phyloP scores from a whole-genome alignment of 2,113 vertebrate genomes.

The Willisornis vidua region DNA sequence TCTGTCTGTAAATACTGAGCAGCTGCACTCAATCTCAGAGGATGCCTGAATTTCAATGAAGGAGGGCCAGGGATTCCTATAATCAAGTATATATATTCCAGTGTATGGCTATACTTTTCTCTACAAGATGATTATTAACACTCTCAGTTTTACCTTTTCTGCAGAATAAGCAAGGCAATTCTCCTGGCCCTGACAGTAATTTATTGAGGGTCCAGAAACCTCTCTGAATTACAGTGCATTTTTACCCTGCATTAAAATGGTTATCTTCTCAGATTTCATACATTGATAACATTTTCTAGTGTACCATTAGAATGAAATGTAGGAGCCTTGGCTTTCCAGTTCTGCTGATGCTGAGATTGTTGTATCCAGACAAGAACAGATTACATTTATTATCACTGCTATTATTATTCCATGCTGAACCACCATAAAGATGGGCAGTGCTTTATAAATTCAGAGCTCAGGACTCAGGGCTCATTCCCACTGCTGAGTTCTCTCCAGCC shows the following conservation, averaged over 20 bases:
- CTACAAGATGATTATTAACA: not conserved
- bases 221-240: not conserved
- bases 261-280: constrained; percentile 31
- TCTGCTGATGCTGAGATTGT: constrained; percentile 1
- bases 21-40: constrained; percentile 1
- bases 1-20: constrained; percentile 12
- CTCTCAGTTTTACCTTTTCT: not conserved
- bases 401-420: constrained; percentile 23
- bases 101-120: not conserved
- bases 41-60: not conserved
- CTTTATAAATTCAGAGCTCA: not conserved
- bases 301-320: constrained; percentile 15
- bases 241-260: not conserved
- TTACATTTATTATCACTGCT: not conserved
- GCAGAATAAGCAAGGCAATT: not conserved
- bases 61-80: not conserved
- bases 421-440: not conserved
- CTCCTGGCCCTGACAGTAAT: not conserved
- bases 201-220: not conserved
- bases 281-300: not conserved
- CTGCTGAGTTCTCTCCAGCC: not conserved
- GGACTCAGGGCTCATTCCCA: not conserved
- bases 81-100: not conserved
- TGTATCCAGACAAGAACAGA: not conserved
- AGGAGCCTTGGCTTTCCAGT: not conserved